Evolutionary conservation across 2,888 invertebrate genomes (phyloP), one percentile per base, ranked within the genome.

Genomic region (Dascillus cervinus): DNA sequence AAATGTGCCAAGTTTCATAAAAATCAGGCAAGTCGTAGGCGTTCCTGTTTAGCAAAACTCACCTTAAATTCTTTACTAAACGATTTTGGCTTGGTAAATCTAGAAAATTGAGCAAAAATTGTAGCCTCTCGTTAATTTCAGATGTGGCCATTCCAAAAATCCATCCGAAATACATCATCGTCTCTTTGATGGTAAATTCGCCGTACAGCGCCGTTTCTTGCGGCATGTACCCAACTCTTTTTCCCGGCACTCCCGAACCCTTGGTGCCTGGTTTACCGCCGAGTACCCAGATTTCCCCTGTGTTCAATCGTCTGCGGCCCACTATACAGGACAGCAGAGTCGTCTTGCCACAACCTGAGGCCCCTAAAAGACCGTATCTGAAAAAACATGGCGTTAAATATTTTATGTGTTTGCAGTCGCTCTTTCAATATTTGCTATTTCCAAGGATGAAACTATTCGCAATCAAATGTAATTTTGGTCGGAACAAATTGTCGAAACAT

Each of bases 81-180:
- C 91, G 73, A 55, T 82, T 83, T 60, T 85, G 82, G 48, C 85
- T 83, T 22, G 94, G 92, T 56, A 95, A 69, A 64, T 92, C 89
- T 25, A 95, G 74, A 64, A 95, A 92, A 61, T 89, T 86, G 14
- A 92, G 69, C 10, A 94, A 71, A 65, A 94, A 92, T 52, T 82
- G 77, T 46, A 88, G 77, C 48, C 92, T 73, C 46, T 85, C 83
- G 30, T 72, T 67, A 47, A 94, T 89, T 66, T 89, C 85, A 13
- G 72, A 62, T 15, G 83, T 82, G 57, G 78, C 73, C 92, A 95
- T 92, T 46, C 90, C 88, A 65, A 91, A 91, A 55, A 95, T 88
- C 80, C 91, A 87, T 22, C 94, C 94, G 66, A 95, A 95, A 65
- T 92, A 94, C 79, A 86, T 82, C 84, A 95, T 85, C 0, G 94